Evolutionary conservation across 2,888 invertebrate genomes (phyloP).

Genomic region (Dicroscelio sp.): DNA sequence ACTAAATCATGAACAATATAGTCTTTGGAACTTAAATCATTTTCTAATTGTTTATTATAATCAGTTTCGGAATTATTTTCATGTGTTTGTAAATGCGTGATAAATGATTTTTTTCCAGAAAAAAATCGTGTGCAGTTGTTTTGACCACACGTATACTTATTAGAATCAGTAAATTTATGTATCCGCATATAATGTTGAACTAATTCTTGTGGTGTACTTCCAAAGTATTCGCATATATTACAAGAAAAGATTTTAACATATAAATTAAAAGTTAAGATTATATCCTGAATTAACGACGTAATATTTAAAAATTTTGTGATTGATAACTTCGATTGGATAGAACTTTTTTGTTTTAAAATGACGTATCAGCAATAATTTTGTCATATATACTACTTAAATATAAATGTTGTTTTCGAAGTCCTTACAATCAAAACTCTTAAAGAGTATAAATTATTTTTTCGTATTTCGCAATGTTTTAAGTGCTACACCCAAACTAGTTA

Average conservation of each 20-base stretch:
- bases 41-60: background rate
- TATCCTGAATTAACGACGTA: too few relatives aligned
- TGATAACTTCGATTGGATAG: too few relatives aligned
- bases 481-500: background rate
- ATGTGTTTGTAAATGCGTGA: conserved; percentile 1
- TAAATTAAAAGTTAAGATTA: too few relatives aligned
- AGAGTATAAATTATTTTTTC: too few relatives aligned
- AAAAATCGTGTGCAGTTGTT: background rate
- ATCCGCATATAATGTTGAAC: background rate
- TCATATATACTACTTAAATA: too few relatives aligned
- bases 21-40: too few relatives aligned
- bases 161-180: conserved; percentile 25
- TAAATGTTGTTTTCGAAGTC: too few relatives aligned
- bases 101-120: background rate
- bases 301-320: too few relatives aligned
- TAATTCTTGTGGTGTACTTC: background rate
- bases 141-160: conserved; percentile 4
- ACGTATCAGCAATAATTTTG: too few relatives aligned
- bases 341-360: too few relatives aligned
- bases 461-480: background rate
- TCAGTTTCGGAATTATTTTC: background rate
- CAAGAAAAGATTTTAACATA: conserved; percentile 20
- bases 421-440: too few relatives aligned
- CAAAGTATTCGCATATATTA: background rate
- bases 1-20: too few relatives aligned